Conservation (phyloP, 1,140 invertebrate species). For the Steinernema feltiae region DNA sequence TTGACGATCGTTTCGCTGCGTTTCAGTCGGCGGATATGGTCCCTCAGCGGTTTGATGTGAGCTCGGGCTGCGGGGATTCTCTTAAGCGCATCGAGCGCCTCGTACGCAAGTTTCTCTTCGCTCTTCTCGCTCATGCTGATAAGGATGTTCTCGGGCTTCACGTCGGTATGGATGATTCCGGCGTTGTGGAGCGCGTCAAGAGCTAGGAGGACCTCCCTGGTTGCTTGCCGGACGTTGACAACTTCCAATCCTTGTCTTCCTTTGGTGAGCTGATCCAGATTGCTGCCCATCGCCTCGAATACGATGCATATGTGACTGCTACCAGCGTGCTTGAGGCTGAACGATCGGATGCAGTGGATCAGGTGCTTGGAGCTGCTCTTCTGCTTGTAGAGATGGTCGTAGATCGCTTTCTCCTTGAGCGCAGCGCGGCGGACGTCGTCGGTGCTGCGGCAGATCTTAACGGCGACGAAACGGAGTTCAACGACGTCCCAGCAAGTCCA, state of each 20-base stretch:
- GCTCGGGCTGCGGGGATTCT: not conserved
- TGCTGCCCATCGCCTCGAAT: not conserved
- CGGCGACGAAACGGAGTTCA: not conserved
- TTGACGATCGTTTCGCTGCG: not conserved
- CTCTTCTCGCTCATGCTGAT: not conserved
- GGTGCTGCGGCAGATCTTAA: not conserved
- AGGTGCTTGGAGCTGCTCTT: not conserved
- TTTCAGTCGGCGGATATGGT: not conserved
- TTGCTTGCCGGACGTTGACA: not conserved
- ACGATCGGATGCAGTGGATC: not conserved
- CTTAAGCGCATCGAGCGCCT: not conserved
- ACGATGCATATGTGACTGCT: not conserved
- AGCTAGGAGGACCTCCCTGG: not conserved
- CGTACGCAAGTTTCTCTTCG: not conserved
- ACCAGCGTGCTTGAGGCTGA: not conserved
- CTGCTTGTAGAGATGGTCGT: not conserved
- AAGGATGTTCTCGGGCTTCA: constrained; percentile 5
- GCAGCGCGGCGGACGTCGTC: not conserved
- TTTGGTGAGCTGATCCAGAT: not conserved
- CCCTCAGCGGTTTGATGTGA: not conserved
- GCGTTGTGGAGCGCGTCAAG: not conserved
- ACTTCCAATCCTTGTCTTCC: not conserved
- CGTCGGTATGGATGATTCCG: not conserved
- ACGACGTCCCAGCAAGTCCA: not conserved
- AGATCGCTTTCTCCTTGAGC: not conserved